Base-by-base conservation (phyloP, 2,797 vertebrate genomes). In the Protosalanx chinensis region DNA sequence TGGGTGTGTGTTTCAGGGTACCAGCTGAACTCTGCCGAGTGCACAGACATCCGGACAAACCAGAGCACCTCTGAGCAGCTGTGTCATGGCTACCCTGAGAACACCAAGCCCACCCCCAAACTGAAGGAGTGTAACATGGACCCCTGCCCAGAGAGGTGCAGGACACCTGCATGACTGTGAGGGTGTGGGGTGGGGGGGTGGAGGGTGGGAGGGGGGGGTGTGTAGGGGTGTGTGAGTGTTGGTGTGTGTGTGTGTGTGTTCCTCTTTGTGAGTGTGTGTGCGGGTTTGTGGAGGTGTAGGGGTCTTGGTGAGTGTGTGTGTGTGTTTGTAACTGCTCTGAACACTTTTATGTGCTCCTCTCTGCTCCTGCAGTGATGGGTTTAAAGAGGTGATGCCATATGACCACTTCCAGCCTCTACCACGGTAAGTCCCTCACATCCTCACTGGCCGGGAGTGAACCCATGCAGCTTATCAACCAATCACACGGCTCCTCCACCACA, bases 311-410 rank as follows among this genome's bases (percentile, higher is more conserved):
- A 6, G 56, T 20, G 20, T n/a, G 56, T 23, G 20, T 59, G 57
- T 6, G 35, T 37, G 35, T 8, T 5, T 37, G 35, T 6, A 7
- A 7, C 1, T 35, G 33, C 33, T 53, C 51, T n/a, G 15, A 53
- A 53, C 51, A 41, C 27, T 12, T 5, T 72, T 23, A 51, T 78
- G 27, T 20, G 23, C 64, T 32, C 33, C 72, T 89, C 83, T 59
- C 84, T 90, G 86, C 37, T 76, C 59, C 84, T 76, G 71, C 86
- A 98, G 96, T 76, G 96, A 97, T 82, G 96, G 95, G 74, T 98
- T 97, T 87, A 98, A 97, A 86, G 95, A 96, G 91, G 96, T 98
- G 86, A 96, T 96, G 95, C 95, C 94, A 1, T 97, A 98, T 4
- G 96, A 97, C 86, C 96, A 96, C 81, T 98, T 94, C 87, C 96